phyloP scores from a whole-genome alignment of 2,888 invertebrate genomes.

The Epirrhoe alternata region DNA sequence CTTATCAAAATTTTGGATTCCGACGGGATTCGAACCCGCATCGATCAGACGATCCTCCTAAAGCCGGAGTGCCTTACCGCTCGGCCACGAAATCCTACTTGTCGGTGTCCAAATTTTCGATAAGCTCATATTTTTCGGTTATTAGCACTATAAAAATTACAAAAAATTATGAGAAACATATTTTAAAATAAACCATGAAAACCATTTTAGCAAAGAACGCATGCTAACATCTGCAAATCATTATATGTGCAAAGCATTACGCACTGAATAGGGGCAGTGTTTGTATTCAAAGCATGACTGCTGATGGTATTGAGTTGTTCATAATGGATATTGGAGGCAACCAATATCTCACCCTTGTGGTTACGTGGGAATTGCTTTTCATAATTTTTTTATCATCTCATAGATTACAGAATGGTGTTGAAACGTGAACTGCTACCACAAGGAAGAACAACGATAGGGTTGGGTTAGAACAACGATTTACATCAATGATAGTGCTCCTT shows the following conservation, averaged over 20 bases:
- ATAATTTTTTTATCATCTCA: constrained; percentile 44
- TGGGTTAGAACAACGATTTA: too few species aligned
- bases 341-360: constrained; percentile 41
- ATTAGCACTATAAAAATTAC: too few species aligned
- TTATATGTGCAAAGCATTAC: constrained; percentile 59
- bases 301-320: constrained; percentile 68
- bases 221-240: constrained; percentile 50
- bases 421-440: constrained; percentile 7
- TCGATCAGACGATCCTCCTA: too few species aligned
- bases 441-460: not conserved
- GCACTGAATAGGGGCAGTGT: constrained; percentile 61
- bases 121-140: too few species aligned
- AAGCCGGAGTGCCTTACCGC: too few species aligned
- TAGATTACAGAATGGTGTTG: constrained; percentile 15
- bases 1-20: too few species aligned
- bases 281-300: constrained; percentile 66
- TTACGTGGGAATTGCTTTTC: constrained; percentile 40
- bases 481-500: too few species aligned
- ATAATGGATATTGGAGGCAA: constrained; percentile 59
- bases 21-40: too few species aligned
- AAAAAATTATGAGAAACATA: not conserved
- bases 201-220: constrained; percentile 40
- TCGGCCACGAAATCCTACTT: too few species aligned
- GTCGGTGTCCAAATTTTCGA: too few species aligned
- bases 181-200: not conserved